A percentile compares a stretch with the other conserved stretches of the same genome.
These are phyloP conservation scores for Tylochromis polylepis DNA, from an alignment of 2,113 vertebrate species.

Conservation along the genomic window DNA sequence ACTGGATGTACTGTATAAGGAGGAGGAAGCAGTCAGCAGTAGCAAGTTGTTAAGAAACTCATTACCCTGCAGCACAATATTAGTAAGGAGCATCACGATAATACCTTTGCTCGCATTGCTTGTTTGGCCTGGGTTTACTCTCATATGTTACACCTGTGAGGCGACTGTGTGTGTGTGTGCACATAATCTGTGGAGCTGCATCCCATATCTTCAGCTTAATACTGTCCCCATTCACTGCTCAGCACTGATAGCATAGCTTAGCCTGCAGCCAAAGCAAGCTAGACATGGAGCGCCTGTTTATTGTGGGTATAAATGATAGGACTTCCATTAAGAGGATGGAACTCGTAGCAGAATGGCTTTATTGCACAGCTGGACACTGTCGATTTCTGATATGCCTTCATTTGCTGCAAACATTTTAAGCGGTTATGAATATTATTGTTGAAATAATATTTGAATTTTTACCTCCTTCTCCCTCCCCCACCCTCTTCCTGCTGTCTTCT, in stretches of 20 bases:
- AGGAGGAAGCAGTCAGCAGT: not conserved
- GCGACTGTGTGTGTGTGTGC: not conserved
- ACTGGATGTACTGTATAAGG: not conserved
- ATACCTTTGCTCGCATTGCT: constrained; percentile 19
- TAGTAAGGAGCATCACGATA: constrained; percentile 11
- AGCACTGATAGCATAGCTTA: constrained; percentile 49
- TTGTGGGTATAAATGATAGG: constrained; percentile 17
- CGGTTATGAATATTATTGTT: constrained; percentile 7
- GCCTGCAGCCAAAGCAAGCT: constrained; percentile 37
- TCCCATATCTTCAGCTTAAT: constrained; percentile 36
- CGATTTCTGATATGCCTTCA: not conserved
- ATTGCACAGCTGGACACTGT: constrained; percentile 15
- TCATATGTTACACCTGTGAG: constrained; percentile 16
- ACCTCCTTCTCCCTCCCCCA: not conserved
- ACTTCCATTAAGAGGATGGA: constrained; percentile 35
- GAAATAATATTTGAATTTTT: not conserved
- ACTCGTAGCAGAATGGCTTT: not conserved
- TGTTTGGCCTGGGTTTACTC: constrained; percentile 20
- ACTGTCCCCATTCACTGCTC: constrained; percentile 36
- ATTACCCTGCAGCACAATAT: constrained; percentile 48
- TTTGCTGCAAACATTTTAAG: not conserved
- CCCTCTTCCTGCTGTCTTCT: not conserved
- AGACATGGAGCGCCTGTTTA: not conserved
- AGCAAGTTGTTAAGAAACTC: constrained; percentile 52
- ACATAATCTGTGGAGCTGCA: constrained; percentile 29